Evolutionary conservation across 2,113 vertebrate species (phyloP).

Genomic region (Suncus etruscus): DNA sequence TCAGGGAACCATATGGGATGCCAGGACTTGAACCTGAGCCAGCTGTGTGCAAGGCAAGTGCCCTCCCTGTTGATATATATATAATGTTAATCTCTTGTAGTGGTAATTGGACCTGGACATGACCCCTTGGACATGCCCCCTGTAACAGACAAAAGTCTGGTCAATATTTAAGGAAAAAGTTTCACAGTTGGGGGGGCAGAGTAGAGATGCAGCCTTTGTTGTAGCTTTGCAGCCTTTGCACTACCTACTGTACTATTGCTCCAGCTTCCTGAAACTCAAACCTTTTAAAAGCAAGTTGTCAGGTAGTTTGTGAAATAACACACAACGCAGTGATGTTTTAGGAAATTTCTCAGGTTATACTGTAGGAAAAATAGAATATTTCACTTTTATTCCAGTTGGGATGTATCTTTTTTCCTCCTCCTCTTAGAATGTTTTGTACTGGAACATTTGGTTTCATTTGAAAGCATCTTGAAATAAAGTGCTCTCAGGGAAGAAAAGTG

Average conservation of each 20-base stretch:
- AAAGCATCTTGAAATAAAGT: conserved; percentile 55
- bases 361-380: conserved; percentile 64
- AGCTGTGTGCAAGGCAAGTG: no score
- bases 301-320: background rate
- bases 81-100: no score
- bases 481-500: conserved; percentile 4
- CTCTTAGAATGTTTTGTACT: conserved; percentile 33
- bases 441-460: background rate
- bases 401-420: background rate
- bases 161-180: no score
- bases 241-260: background rate
- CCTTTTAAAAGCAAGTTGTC: background rate
- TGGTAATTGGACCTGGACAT: no score
- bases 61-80: no score
- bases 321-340: background rate
- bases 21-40: no score
- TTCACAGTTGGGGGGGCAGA: no score
- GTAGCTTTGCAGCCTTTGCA: no score
- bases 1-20: no score
- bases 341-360: background rate
- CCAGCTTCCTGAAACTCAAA: background rate
- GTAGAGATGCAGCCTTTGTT: no score
- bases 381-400: conserved; percentile 62
- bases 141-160: no score
- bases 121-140: no score